Evolutionary conservation across 2,797 vertebrate species (phyloP), one percentile per base, ranked within the genome.

Genomic region (Sebastes cheni): DNA sequence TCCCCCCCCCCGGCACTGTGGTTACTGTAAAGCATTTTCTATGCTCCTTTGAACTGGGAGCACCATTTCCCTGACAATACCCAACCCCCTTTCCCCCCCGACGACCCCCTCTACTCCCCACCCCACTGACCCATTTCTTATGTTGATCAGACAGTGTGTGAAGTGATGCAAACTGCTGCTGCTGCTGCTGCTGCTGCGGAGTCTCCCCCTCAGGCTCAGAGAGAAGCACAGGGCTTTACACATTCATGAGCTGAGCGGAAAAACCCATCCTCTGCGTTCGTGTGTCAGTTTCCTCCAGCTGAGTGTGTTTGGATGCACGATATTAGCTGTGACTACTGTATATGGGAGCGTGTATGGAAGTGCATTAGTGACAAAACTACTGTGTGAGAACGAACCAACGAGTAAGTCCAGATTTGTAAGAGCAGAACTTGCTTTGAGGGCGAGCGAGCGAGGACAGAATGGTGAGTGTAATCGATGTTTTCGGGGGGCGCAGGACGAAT

Each of bases 191-290:
- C 72, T 67, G 55, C 75, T 68, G 65, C 0, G 52, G 86, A 82
- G 79, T 79, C 46, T 61, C 55, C 66, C 88, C 87, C 82, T 77
- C 73, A 61, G 83, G 81, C 71, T 67, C 71, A 59, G 7, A 39
- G n/a, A 77, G 54, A 30, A 75, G 72, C 80, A 16, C 54, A 36
- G 76, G 70, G 52, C 83, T 75, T 90, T 88, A 87, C 46, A 86
- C 79, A 85, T 91, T 89, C 83, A 92, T 92, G 89, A 92, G 75
- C 75, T 55, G 74, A 87, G 83, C 80, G 79, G 80, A 75, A 80
- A 80, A 69, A 75, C 61, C 75, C 42, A 61, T 34, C 25, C 56
- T n/a, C 11, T 60, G 6, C 36, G 62, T 79, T 42, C 36, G 52
- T 76, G 27, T 71, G 22, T 76, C 25, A 73, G 64, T 54, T 67